Evolutionary conservation across 37 sponge, comb jelly and placozoan species (phyloP), one percentile per base, ranked within the genome.

Genomic region (Mnemiopsis leidyi): DNA sequence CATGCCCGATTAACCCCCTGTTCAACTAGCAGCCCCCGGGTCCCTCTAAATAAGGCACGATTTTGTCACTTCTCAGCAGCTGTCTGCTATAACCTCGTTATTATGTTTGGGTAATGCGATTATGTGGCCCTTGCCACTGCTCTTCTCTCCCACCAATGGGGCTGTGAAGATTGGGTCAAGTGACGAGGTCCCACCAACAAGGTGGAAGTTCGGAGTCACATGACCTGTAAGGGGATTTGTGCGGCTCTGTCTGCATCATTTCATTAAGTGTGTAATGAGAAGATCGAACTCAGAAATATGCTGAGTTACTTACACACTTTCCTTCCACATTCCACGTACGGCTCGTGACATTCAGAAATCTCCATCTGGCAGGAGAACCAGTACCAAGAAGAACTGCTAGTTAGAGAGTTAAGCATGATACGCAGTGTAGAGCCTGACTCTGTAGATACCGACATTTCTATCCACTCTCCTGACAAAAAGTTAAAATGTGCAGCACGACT

Each of bases 81-180:
- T 69, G 73, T 69, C 73, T 69, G 21, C 73, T 28, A 69, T 69
- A 69, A 69, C 73, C 29, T 28, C 7, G 73, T 69, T 69, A 69
- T 25, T 69, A 69, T 69, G 73, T 69, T 69, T 69, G 73, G 73
- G 29, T 69, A 25, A 69, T 69, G 29, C 21, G 73, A 69, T 69
- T 69, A 69, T 28, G 73, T 69, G 73, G 73, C 73, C 9, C 2
- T 5, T 1, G 29, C 73, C 73, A 69, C 29, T n/a, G 2, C 73
- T 69, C 73, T 25, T 28, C 73, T 69, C 29, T 69, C 29, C 73
- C 2, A 69, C 73, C 73, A 69, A 69, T 69, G 73, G 21, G 73
- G 21, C 29, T 25, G 23, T 21, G 21, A 21, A 3, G 23, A n/a
- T 5, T 16, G 73, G 24, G 73, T 69, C 73, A 69, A 21, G 73